Base-by-base conservation (phyloP, 1,140 invertebrate species). In the Drosophila sulfurigaster region DNA sequence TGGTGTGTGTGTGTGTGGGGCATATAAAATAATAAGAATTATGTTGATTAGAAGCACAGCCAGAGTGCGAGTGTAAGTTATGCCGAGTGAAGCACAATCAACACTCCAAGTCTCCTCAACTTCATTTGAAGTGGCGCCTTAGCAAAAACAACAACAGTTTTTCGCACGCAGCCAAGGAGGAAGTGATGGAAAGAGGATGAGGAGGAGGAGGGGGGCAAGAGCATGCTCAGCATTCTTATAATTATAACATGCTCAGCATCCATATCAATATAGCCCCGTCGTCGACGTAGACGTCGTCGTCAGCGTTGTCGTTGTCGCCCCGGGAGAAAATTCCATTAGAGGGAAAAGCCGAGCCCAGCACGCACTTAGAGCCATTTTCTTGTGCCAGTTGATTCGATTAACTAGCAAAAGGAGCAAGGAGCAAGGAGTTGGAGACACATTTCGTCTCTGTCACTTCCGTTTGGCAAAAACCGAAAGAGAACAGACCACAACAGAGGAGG, bases 211-310 rank as follows among this genome's bases (percentile, higher is more conserved):
- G n/a, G 48, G 30, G 46, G 64, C 54, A 78, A 78, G 76, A 70
- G 79, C 79, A 87, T 74, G 71, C 79, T 87, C 83, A 82, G 69
- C 82, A 80, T 82, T 87, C 83, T 87, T 87, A 87, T 87, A 87
- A 87, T 87, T 87, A 87, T 87, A 88, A 78, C 82, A 74, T 88
- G 82, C 83, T 88, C 76, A 77, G 81, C 79, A 88, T 70, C 82
- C 82, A 86, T 86, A 87, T 81, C 82, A 86, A 86, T 86, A 86
- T 67, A 85, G 65, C 54, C 73, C 52, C 43, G 13, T 25, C 41
- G 43, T 56, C 35, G 51, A 32, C 67, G 65, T 71, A 65, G 20
- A 52, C 48, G n/a, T 25, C 30, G 32, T 49, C 30, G 28, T 30
- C 28, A 2, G 2, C 28, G 28, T 30, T 41, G n/a, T 20, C 41